Conservation (phyloP, 2,797 vertebrate genomes). For the Sciurus carolinensis region DNA sequence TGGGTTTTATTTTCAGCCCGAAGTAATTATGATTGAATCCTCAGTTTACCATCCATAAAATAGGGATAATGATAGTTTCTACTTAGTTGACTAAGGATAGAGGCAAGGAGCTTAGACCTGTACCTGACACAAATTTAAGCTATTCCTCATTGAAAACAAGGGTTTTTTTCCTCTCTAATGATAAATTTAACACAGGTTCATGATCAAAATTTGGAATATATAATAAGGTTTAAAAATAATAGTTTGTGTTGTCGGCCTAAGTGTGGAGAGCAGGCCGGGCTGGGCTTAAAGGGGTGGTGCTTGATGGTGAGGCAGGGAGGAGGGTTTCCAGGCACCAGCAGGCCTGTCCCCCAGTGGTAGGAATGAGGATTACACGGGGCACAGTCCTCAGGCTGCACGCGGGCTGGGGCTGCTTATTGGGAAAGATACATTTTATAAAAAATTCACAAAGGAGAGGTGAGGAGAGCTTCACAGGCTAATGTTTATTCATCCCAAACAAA, state of each 20-base stretch:
- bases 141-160: not conserved
- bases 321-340: too few relatives aligned
- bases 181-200: not conserved
- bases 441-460: too few relatives aligned
- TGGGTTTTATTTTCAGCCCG: not conserved
- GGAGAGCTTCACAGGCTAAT: too few relatives aligned
- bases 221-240: not conserved
- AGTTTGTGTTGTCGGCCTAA: not conserved
- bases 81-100: not conserved
- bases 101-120: not conserved
- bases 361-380: too few relatives aligned
- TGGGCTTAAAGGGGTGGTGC: too few relatives aligned
- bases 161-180: not conserved
- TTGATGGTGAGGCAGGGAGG: too few relatives aligned
- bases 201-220: slow-evolving; percentile 49
- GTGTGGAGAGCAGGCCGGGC: too few relatives aligned
- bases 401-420: too few relatives aligned
- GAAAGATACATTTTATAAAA: too few relatives aligned
- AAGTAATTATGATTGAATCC: not conserved
- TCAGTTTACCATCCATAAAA: not conserved
- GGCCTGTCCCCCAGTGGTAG: too few relatives aligned
- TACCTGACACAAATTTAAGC: not conserved
- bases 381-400: too few relatives aligned
- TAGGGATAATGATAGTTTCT: not conserved
- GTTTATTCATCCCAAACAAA: too few relatives aligned